A percentile compares a stretch with the other conserved stretches of the same genome.
Evolutionary conservation across 2,113 vertebrate genomes (phyloP).

Genomic region (western clawed frog (Xenopus tropicalis)): DNA sequence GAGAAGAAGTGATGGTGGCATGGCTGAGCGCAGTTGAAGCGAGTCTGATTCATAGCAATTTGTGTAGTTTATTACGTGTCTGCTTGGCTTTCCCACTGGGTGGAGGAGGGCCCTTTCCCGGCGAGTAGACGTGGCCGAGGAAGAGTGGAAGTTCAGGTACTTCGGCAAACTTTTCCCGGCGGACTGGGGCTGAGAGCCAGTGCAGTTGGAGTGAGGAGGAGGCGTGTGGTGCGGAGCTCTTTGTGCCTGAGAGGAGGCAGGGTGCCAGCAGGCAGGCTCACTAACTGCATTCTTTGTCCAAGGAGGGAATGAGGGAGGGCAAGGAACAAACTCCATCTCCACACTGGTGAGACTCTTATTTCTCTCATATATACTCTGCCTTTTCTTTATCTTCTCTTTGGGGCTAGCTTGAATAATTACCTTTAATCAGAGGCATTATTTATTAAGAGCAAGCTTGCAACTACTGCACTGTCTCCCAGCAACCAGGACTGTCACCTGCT

Average conservation of each 20-base stretch:
- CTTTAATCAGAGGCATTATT: too few species aligned
- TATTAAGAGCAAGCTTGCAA: too few species aligned
- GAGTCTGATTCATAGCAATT: conserved; percentile 24
- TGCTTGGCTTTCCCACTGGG: background rate
- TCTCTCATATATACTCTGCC: too few species aligned
- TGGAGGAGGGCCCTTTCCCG: background rate
- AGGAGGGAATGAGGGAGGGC: too few species aligned
- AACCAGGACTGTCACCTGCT: too few species aligned
- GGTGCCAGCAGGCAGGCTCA: background rate
- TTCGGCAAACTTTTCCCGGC: conserved; percentile 15
- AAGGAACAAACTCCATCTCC: too few species aligned
- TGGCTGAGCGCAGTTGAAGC: conserved; percentile 50
- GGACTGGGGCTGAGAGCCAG: background rate
- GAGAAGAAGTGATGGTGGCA: conserved; percentile 40
- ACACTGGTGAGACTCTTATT: too few species aligned
- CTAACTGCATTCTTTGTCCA: background rate
- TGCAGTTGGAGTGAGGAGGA: background rate
- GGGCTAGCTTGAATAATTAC: too few species aligned
- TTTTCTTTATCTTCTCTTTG: too few species aligned
- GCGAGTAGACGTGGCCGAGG: background rate
- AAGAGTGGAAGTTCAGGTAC: conserved; percentile 25
- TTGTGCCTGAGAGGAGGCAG: conserved; percentile 1
- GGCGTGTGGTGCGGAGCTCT: background rate
- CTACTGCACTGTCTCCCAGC: too few species aligned
- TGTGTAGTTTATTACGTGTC: background rate